Conservation (phyloP, 1,140 invertebrate genomes). For the Drosophila persimilis region DNA sequence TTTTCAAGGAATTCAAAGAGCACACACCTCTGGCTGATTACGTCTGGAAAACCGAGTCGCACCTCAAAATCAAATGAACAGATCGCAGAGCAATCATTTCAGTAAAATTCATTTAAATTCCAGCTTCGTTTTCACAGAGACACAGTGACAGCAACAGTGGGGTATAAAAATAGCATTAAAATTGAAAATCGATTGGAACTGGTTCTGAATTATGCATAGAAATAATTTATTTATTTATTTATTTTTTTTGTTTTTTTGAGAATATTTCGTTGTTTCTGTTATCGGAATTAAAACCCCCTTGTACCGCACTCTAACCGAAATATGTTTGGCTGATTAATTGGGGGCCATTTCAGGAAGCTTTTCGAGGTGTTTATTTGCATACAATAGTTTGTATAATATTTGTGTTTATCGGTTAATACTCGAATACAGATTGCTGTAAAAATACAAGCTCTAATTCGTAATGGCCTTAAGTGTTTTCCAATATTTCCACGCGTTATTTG, state of each 20-base stretch:
- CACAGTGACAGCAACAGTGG: constrained; percentile 17
- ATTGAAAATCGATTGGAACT: constrained; percentile 50
- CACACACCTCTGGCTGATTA: constrained; percentile 41
- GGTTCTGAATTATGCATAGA: constrained; percentile 49
- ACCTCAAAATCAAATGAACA: constrained; percentile 35
- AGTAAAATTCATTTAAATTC: constrained; percentile 48
- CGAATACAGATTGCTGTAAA: constrained; percentile 7
- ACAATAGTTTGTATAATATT: neutral
- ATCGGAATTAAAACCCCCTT: constrained; percentile 9
- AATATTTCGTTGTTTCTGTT: constrained; percentile 36
- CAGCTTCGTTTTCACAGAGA: constrained; percentile 24
- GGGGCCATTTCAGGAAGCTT: constrained; percentile 30
- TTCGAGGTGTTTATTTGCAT: constrained; percentile 10
- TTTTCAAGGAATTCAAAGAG: constrained; percentile 31
- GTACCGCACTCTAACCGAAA: too few species aligned
- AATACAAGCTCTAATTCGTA: neutral
- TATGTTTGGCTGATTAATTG: constrained; percentile 36
- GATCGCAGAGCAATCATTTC: constrained; percentile 28
- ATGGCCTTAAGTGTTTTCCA: constrained; percentile 27
- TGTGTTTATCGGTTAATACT: neutral
- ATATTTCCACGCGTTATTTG: constrained; percentile 16
- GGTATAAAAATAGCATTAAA: constrained; percentile 37
- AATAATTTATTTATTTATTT: constrained; percentile 32
- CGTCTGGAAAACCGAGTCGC: constrained; percentile 46
- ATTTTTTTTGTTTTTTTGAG: constrained; percentile 24